Conservation (phyloP, 1,140 invertebrate species). For the Rhagoletis pomonella region DNA sequence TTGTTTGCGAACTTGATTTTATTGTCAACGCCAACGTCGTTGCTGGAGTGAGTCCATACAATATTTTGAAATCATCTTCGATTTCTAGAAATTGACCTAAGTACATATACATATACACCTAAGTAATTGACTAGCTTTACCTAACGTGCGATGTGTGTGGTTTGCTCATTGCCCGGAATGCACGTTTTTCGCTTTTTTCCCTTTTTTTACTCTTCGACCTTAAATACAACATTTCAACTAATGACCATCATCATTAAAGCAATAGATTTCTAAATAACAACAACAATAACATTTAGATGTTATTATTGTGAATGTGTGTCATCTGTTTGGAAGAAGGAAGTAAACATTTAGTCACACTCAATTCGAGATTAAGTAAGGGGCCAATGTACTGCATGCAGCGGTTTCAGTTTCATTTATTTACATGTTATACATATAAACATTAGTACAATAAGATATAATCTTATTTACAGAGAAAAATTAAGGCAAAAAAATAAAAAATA, state of each 20-base stretch:
- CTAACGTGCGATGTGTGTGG: neutral
- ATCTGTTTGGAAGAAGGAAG: constrained; percentile 7
- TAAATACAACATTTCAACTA: neutral
- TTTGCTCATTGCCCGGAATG: neutral
- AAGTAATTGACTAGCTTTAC: neutral
- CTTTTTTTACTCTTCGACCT: neutral
- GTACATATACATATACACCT: too few species aligned
- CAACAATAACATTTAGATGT: neutral
- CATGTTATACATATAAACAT: too few species aligned
- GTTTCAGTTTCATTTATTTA: too few species aligned
- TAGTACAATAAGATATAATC: too few species aligned
- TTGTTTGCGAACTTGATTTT: neutral
- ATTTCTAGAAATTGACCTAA: neutral
- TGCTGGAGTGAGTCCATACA: neutral
- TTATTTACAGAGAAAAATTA: too few species aligned
- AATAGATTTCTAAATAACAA: neutral
- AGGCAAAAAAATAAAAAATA: too few species aligned
- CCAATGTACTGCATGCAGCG: too few species aligned
- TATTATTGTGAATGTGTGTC: too few species aligned
- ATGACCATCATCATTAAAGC: neutral
- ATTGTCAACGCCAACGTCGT: neutral
- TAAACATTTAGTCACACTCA: constrained; percentile 44
- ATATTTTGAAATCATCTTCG: neutral
- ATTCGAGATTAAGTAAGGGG: neutral
- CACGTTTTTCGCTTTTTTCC: neutral